A percentile compares a stretch with the other conserved stretches of the same genome.
Evolutionary conservation across 2,888 invertebrate genomes (phyloP).

Genomic region (Morinoia aosen): DNA sequence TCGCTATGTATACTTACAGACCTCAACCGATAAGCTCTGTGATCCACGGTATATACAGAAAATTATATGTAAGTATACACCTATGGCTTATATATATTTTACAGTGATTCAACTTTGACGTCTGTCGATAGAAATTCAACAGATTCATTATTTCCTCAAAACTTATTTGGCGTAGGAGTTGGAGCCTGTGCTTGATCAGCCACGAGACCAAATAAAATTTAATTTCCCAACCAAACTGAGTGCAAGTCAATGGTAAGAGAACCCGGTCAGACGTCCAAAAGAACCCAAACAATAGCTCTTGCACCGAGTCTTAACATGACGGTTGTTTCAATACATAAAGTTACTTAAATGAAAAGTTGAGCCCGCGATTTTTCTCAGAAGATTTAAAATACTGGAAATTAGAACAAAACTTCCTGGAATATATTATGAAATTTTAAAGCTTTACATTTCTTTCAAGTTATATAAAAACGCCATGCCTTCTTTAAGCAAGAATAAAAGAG

Average conservation of each 20-base stretch:
- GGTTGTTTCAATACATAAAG: neutral
- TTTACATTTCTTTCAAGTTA: neutral
- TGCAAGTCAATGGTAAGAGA: neutral
- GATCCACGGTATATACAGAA: neutral
- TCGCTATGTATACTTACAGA: neutral
- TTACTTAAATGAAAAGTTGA: neutral
- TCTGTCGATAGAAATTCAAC: neutral
- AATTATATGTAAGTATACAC: neutral
- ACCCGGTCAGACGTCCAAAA: neutral
- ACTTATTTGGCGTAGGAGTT: neutral
- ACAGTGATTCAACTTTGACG: neutral
- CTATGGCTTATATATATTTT: neutral
- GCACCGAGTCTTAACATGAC: neutral
- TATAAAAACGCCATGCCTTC: too few species aligned
- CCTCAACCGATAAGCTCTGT: neutral
- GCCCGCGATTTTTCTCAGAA: neutral
- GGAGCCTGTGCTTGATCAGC: neutral
- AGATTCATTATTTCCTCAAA: neutral
- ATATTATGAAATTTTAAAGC: neutral
- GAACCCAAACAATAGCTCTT: neutral
- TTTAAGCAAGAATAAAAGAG: neutral
- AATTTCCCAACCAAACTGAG: neutral
- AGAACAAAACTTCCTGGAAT: neutral
- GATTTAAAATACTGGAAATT: neutral
- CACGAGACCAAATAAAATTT: neutral